Conservation (phyloP, 92 coral and sea anemone species). For the Parazoanthus atlanticus region DNA sequence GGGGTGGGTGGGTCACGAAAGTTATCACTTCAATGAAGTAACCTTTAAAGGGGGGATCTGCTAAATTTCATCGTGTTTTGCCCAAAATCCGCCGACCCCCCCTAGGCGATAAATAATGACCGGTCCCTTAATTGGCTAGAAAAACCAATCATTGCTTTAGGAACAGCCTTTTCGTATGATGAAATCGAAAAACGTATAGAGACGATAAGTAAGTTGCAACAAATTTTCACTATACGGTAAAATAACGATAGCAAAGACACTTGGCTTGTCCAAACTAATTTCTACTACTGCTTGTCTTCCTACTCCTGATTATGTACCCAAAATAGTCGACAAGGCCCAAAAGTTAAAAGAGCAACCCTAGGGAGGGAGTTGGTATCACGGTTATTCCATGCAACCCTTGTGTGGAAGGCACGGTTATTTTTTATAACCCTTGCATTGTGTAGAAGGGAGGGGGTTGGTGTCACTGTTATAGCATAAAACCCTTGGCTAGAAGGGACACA, state of each 20-base stretch:
- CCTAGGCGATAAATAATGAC: no score
- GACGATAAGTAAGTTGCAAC: background rate
- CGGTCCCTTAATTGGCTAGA: background rate
- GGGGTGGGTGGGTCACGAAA: no score
- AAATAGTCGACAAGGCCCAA: background rate
- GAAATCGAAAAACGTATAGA: background rate
- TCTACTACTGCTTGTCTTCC: background rate
- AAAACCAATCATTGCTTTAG: background rate
- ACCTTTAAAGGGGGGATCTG: no score
- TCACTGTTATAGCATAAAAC: background rate
- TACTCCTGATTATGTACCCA: background rate
- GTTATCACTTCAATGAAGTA: no score
- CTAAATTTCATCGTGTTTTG: no score
- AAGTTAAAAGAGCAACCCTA: no score
- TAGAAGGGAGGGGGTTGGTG: background rate
- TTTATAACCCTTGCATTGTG: background rate
- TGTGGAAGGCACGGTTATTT: background rate
- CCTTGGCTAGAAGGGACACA: background rate
- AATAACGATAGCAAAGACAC: background rate
- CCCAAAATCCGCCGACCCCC: no score
- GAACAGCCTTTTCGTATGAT: background rate
- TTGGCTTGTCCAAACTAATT: background rate
- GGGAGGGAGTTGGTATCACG: background rate
- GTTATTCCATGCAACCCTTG: background rate
- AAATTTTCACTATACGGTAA: background rate